Conservation (phyloP, 1,140 invertebrate genomes). For the Lethrus apterus region DNA sequence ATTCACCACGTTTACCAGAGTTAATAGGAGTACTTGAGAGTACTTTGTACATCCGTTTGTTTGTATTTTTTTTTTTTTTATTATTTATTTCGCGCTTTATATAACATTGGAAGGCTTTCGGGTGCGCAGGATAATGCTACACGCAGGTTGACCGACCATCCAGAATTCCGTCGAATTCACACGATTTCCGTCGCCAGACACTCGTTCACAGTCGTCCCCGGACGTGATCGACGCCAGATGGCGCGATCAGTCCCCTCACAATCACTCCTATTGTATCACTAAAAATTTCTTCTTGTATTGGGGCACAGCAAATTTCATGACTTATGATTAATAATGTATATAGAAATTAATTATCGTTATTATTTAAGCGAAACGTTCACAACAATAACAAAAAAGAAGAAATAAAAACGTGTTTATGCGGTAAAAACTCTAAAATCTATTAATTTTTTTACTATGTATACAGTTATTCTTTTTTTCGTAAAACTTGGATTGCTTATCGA, state of each 20-base stretch:
- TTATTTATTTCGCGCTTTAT: no score
- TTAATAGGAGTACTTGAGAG: conserved; percentile 22
- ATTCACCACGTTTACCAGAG: conserved; percentile 31
- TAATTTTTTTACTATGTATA: no score
- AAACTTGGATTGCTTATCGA: no score
- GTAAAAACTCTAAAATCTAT: no score
- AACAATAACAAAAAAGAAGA: no score
- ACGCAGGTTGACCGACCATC: conserved; percentile 33
- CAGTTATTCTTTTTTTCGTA: no score
- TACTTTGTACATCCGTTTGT: conserved; percentile 37
- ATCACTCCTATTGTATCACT: conserved; percentile 35
- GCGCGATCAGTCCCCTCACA: conserved; percentile 17
- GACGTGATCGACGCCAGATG: not conserved
- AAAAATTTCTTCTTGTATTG: conserved; percentile 39
- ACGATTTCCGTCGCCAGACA: conserved; percentile 14
- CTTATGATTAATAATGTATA: no score
- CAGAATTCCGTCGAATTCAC: conserved; percentile 27
- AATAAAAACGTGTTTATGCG: no score
- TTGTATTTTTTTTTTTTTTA: conserved; percentile 5
- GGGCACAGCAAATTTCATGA: conserved; percentile 36
- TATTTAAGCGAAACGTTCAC: no score
- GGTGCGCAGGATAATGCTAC: conserved; percentile 25
- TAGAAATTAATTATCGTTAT: no score
- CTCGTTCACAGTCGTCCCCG: not conserved
- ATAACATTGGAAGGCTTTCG: conserved; percentile 34